Evolutionary conservation across 2,888 invertebrate species (phyloP), one percentile per base, ranked within the genome.

Genomic region (Caenorhabditis parvicauda): DNA sequence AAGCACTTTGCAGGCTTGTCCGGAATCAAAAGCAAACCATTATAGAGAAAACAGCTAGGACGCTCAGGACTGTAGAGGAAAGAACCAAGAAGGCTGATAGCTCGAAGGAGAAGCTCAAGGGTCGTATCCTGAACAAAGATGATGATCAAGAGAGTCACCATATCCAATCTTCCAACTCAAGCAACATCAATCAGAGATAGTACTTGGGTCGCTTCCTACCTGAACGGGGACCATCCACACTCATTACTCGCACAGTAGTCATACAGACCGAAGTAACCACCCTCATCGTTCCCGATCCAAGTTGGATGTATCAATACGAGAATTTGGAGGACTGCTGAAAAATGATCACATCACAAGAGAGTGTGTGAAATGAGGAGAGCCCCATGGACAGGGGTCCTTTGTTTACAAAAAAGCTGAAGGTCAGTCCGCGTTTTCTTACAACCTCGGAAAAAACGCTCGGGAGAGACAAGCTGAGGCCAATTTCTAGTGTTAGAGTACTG

Each of bases 201-300:
- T 12, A 45, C 7, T 12, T n/a, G n/a, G 45, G 5, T 41, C 9
- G 17, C 9, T 19, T 41, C 21, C 12, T 32, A 67, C 67, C 59
- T 59, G 48, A 67, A 69, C 4, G 58, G 56, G 9, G 48, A 57
- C 70, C 70, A 70, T 2, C 58, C 37, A 28, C 70, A 70, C 27
- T 64, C 64, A 35, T 45, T 54, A 2, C 67, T 56, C 12, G 52
- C 57, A 43, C 95, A 95, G 73, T 88, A 88, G 77, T 90, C 89
- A 90, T 92, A 95, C 52, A 94, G 84, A 0, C 95, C 95, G 80
- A 95, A 89, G 83, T 91, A 89, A 52, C 92, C 92, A 1, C 90
- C 75, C 9, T 77, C 71, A 3, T 82, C 81, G 58, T 83, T 82
- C 1, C 83, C 83, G 35, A 84, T 81, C 84, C 84, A 84, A 50